A percentile compares a stretch with the other conserved stretches of the same genome.
phyloP scores from a whole-genome alignment of 2,113 vertebrate species.

The Rhombomys opimus region DNA sequence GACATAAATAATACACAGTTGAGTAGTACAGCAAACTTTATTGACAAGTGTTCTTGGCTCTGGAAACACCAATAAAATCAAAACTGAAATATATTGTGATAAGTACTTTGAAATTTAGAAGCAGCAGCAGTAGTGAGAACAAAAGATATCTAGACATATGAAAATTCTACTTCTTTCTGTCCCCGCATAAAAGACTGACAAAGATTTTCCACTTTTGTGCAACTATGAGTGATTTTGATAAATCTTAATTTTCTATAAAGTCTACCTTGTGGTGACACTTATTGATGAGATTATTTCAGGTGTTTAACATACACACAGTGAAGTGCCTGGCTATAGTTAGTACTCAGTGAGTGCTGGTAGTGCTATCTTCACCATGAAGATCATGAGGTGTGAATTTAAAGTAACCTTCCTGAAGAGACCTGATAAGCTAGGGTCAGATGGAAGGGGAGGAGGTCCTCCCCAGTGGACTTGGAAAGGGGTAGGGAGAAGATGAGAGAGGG shows the following conservation, averaged over 20 bases:
- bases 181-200: too few relatives aligned
- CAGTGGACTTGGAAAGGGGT: too few relatives aligned
- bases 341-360: not conserved
- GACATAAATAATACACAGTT: not conserved
- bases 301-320: not conserved
- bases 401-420: not conserved
- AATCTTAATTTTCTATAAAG: not conserved
- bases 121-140: not conserved
- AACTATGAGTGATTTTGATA: not conserved
- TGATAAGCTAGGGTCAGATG: too few relatives aligned
- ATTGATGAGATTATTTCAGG: not conserved
- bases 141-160: not conserved
- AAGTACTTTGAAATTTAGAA: not conserved
- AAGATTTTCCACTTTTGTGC: not conserved
- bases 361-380: not conserved
- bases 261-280: not conserved
- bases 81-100: not conserved
- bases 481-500: too few relatives aligned
- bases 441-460: too few relatives aligned
- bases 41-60: not conserved
- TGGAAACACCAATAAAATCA: not conserved
- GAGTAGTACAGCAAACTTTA: not conserved
- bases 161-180: not conserved
- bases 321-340: not conserved
- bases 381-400: slow-evolving; percentile 7